Conservation (phyloP, 2,888 invertebrate genomes). For the Deilephila porcellus region DNA sequence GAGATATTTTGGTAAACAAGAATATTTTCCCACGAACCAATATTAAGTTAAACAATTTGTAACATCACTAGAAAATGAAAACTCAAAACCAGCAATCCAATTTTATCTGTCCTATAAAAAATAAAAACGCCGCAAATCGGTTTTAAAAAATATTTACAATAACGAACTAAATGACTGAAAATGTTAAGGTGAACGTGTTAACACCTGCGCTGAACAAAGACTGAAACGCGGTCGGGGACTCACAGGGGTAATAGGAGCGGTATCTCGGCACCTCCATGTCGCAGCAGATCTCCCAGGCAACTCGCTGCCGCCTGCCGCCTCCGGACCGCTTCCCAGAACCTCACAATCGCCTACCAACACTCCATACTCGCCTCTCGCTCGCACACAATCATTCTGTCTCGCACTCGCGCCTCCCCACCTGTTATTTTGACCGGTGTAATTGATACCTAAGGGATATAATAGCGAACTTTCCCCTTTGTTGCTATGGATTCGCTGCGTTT, state of each 20-base stretch:
- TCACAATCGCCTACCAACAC: conserved; percentile 45
- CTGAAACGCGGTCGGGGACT: conserved; percentile 50
- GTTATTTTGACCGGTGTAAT: conserved; percentile 56
- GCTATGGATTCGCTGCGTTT: conserved; percentile 39
- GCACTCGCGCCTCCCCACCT: conserved; percentile 52
- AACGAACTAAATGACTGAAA: conserved; percentile 23
- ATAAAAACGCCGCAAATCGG: background rate
- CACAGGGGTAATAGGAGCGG: conserved; percentile 81
- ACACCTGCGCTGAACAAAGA: conserved; percentile 23
- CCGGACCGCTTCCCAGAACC: conserved; percentile 55
- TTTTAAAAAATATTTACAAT: background rate
- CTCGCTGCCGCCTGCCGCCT: conserved; percentile 56
- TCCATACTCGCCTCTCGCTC: conserved; percentile 43
- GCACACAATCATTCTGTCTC: conserved; percentile 46
- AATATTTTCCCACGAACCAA: too few relatives aligned
- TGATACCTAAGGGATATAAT: conserved; percentile 63
- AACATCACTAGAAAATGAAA: too few relatives aligned
- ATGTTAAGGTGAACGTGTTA: conserved; percentile 14
- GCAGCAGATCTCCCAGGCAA: conserved; percentile 80
- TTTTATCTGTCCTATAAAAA: too few relatives aligned
- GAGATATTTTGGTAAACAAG: too few relatives aligned
- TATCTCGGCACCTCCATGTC: conserved; percentile 83
- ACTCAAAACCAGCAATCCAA: too few relatives aligned
- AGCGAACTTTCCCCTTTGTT: conserved; percentile 56
- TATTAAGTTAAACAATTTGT: too few relatives aligned